A percentile compares a stretch with the other conserved stretches of the same genome.
Conservation (phyloP, 2,113 vertebrate species). For the Motacilla alba region DNA sequence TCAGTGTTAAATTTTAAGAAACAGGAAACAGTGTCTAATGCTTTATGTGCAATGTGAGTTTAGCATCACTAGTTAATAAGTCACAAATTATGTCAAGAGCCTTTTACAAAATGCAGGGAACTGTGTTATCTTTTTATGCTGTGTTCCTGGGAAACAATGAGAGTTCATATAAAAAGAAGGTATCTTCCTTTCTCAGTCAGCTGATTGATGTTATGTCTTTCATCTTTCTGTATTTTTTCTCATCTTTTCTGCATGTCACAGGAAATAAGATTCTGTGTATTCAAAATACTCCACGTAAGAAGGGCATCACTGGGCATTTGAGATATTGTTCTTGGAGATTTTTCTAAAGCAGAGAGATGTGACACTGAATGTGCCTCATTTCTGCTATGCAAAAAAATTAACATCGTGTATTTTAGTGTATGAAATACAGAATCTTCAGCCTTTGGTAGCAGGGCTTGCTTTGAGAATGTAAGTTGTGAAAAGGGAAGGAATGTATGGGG, state of each 20-base stretch:
- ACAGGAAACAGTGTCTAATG: slow-evolving; percentile 43
- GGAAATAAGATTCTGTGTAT: slow-evolving; percentile 51
- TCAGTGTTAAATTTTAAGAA: slow-evolving; percentile 67
- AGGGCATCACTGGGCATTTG: slow-evolving; percentile 58
- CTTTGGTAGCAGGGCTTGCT: slow-evolving; percentile 19
- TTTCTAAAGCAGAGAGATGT: slow-evolving; percentile 45
- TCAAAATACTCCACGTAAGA: slow-evolving; percentile 41
- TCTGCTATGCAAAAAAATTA: slow-evolving; percentile 23
- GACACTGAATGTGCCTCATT: slow-evolving; percentile 10
- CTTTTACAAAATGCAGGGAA: slow-evolving; percentile 72
- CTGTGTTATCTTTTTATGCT: slow-evolving; percentile 67
- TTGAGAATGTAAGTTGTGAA: slow-evolving; percentile 24
- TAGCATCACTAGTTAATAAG: slow-evolving; percentile 69
- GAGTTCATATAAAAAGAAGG: slow-evolving; percentile 66
- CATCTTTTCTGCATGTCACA: slow-evolving; percentile 50
- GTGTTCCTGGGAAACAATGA: slow-evolving; percentile 73
- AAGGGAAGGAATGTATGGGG: slow-evolving; percentile 9
- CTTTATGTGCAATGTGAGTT: slow-evolving; percentile 41
- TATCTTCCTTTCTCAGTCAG: slow-evolving; percentile 64
- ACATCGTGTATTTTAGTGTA: neutral
- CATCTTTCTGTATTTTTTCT: slow-evolving; percentile 59
- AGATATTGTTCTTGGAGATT: slow-evolving; percentile 50
- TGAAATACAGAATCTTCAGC: slow-evolving; percentile 1
- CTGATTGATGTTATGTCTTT: slow-evolving; percentile 64
- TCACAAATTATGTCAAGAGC: slow-evolving; percentile 68